A percentile compares a stretch with the other conserved stretches of the same genome.
Conservation (phyloP, 2,888 invertebrate genomes). For the Drosophila fulvimacula region DNA sequence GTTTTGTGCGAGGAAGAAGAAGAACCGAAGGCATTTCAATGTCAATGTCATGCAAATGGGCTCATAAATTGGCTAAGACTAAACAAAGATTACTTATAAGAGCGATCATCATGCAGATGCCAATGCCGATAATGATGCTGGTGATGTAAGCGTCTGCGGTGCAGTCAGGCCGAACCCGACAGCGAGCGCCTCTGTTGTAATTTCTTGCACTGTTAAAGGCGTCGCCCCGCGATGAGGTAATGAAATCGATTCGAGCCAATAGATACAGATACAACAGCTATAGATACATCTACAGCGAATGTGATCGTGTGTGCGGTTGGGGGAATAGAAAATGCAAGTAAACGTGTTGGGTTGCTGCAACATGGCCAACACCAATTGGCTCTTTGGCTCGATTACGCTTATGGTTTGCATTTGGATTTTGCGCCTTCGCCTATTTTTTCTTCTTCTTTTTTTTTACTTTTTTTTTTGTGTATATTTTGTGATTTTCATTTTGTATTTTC, state of each 20-base stretch:
- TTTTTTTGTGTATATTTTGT: constrained; percentile 10
- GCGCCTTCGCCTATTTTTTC: constrained; percentile 29
- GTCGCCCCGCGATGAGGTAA: constrained; percentile 74
- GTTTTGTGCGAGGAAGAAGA: neutral
- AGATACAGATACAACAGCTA: constrained; percentile 44
- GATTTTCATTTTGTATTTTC: constrained; percentile 25
- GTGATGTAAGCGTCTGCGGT: constrained; percentile 24
- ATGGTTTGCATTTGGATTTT: constrained; percentile 58
- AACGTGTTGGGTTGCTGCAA: constrained; percentile 67
- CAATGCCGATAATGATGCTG: constrained; percentile 6
- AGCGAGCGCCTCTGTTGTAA: constrained; percentile 55
- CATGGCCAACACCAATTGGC: constrained; percentile 15
- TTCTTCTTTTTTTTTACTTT: constrained; percentile 7
- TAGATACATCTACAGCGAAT: constrained; percentile 27
- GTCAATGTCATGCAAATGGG: constrained; percentile 68
- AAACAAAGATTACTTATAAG: neutral
- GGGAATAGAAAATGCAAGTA: constrained; percentile 59
- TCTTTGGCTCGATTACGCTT: constrained; percentile 55
- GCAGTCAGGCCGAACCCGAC: constrained; percentile 60
- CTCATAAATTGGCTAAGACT: constrained; percentile 23
- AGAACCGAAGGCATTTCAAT: constrained; percentile 60
- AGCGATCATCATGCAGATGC: neutral
- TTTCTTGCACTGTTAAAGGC: constrained; percentile 69
- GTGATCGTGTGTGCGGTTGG: constrained; percentile 6
- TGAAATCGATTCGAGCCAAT: constrained; percentile 65